Evolutionary conservation across 2,888 invertebrate species (phyloP), one percentile per base, ranked within the genome.

Genomic region (Protonemura montana): DNA sequence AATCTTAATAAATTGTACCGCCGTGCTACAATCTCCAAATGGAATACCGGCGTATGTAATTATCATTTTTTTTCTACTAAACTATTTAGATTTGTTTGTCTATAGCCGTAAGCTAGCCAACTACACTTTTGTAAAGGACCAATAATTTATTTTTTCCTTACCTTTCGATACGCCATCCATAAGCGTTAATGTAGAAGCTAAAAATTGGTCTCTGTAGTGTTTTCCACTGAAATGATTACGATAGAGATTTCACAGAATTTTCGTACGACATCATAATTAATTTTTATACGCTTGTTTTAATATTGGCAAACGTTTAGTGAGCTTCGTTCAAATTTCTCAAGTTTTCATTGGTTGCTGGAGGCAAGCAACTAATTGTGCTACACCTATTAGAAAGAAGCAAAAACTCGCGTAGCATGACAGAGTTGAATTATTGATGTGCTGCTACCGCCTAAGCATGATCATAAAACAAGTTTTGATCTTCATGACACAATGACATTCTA

Each of bases 191-290:
- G 59, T 2, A 10, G 16, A 59, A 59, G 59, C 16, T 59, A 59
- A 21, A 59, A 59, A 59, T 59, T 2, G 59, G 59, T 3, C 59
- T 59, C 5, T 35, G 35, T 35, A 35, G 35, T 35, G 10, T 35
- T 35, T 35, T 35, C 35, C 35, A 35, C 35, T 35, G 3, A 35
- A 35, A 35, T 59, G 7, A 59, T 59, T 59, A 21, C 59, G 59
- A 3, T 59, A 59, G 16, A 59, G 21, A 59, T 59, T 59, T 59
- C 59, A 59, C 59, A 59, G 59, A 59, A 59, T 59, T 59, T 59
- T 59, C 59, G 59, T 59, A 59, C 59, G 59, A 59, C 59, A 59
- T 59, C 59, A 59, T 59, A 59, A 59, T 59, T 59, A 59, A 59
- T 59, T 59, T 59, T 59, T 59, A 59, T 59, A 59, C 59, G 59